These are phyloP conservation scores for Pelochelys cantorii DNA, from an alignment of 2,797 vertebrate species.

Conservation along the genomic window DNA sequence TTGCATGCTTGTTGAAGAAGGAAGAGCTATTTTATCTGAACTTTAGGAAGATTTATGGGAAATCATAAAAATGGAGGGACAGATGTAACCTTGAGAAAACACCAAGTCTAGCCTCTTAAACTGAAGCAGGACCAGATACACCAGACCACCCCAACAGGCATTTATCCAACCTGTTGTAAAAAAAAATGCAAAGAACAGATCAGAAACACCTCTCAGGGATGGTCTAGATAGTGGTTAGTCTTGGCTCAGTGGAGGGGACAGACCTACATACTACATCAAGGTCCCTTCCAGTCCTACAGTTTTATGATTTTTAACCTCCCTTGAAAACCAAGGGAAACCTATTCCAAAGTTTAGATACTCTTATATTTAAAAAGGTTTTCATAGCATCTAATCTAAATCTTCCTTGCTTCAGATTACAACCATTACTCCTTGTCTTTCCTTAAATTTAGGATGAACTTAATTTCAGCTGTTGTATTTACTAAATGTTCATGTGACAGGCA, in stretches of 20 bases:
- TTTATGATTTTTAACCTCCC: neutral
- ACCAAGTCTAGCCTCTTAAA: neutral
- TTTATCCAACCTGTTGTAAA: neutral
- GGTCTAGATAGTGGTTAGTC: neutral
- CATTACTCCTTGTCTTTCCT: neutral
- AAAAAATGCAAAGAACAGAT: neutral
- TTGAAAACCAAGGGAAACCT: neutral
- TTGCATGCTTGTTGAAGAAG: constrained; percentile 29
- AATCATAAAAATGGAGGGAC: neutral
- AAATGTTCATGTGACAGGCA: constrained; percentile 51
- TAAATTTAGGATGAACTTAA: constrained; percentile 40
- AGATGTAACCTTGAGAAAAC: neutral
- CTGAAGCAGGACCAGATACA: neutral
- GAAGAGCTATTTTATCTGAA: constrained; percentile 41
- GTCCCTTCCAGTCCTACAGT: neutral
- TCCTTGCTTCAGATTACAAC: neutral
- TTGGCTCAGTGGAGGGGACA: neutral
- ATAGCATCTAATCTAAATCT: neutral
- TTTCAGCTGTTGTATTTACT: constrained; percentile 64
- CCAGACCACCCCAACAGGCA: neutral
- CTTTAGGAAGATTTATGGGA: constrained; percentile 50
- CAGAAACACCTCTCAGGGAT: neutral
- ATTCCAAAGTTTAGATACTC: neutral
- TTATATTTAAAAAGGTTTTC: neutral
- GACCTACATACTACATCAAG: neutral